These are phyloP conservation scores for Cyphomyrus plagiostoma DNA, from an alignment of 2,113 vertebrate genomes.

Conservation along the genomic window DNA sequence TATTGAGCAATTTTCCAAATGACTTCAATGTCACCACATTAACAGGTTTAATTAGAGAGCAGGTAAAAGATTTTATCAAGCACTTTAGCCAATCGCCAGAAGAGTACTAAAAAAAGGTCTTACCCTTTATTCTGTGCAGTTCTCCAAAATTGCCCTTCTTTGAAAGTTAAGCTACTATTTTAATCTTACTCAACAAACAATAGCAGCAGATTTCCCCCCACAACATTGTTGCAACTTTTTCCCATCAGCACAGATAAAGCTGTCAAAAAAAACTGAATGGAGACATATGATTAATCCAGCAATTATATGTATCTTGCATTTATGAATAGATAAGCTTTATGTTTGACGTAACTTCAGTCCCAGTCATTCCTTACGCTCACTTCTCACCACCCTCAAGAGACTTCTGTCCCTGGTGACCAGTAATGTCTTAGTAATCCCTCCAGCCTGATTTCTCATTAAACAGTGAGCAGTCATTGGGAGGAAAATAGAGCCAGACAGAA, in stretches of 20 bases:
- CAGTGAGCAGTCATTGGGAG: neutral
- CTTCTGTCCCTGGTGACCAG: neutral
- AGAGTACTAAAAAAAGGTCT: neutral
- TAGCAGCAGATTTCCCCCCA: neutral
- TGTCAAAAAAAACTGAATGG: neutral
- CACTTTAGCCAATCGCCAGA: neutral
- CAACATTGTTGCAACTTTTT: neutral
- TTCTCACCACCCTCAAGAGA: neutral
- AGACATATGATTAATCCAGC: neutral
- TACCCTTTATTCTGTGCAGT: neutral
- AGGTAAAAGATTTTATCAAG: neutral
- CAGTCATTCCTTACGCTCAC: neutral
- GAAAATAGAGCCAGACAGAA: neutral
- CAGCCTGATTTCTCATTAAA: constrained; percentile 10
- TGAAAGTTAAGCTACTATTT: neutral
- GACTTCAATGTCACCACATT: neutral
- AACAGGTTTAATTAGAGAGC: neutral
- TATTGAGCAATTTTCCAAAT: neutral
- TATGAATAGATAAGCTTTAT: neutral
- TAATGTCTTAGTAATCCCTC: neutral
- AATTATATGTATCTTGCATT: neutral
- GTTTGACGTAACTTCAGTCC: neutral
- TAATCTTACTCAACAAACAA: neutral
- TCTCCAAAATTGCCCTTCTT: neutral
- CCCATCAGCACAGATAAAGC: neutral